Evolutionary conservation across 2,888 invertebrate species (phyloP).

Genomic region (Subacronicta megacephala): DNA sequence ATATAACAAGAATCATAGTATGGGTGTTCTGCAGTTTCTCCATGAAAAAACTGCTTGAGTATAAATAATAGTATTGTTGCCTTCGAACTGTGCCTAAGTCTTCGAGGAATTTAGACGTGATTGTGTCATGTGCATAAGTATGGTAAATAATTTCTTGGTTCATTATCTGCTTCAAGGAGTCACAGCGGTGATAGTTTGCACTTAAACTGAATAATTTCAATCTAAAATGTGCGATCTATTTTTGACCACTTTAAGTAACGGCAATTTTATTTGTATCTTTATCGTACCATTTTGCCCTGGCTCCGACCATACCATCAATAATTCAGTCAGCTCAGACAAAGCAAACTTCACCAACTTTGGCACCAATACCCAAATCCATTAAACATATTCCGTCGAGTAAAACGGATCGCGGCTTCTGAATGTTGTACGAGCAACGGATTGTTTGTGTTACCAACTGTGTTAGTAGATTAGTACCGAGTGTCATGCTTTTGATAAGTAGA

Average conservation of each 20-base stretch:
- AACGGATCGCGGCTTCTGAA: conserved; percentile 21
- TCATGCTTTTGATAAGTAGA: background rate
- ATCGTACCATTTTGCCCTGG: background rate
- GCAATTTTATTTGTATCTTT: conserved; percentile 12
- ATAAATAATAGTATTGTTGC: too few relatives aligned
- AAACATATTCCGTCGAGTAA: conserved; percentile 38
- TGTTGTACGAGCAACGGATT: conserved; percentile 22
- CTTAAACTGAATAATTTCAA: too few relatives aligned
- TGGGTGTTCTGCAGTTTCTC: too few relatives aligned
- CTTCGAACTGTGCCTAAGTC: too few relatives aligned
- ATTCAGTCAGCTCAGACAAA: conserved; percentile 36
- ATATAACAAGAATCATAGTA: too few relatives aligned
- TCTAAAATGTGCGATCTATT: background rate
- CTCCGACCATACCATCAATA: conserved; percentile 40
- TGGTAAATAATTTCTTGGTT: too few relatives aligned
- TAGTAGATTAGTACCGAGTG: conserved; percentile 15
- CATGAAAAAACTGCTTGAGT: too few relatives aligned
- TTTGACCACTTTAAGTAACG: background rate
- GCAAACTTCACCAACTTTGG: conserved; percentile 43
- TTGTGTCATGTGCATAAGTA: too few relatives aligned
- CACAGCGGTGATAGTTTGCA: too few relatives aligned
- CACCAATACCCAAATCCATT: conserved; percentile 37
- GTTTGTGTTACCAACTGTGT: conserved; percentile 24
- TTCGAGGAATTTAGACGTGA: too few relatives aligned
- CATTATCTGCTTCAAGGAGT: too few relatives aligned